Percentiles rank a stretch among this genome's conserved stretches.
These are phyloP conservation scores for Lagorchestes hirsutus DNA, from an alignment of 2,797 vertebrate genomes.

Conservation along the genomic window DNA sequence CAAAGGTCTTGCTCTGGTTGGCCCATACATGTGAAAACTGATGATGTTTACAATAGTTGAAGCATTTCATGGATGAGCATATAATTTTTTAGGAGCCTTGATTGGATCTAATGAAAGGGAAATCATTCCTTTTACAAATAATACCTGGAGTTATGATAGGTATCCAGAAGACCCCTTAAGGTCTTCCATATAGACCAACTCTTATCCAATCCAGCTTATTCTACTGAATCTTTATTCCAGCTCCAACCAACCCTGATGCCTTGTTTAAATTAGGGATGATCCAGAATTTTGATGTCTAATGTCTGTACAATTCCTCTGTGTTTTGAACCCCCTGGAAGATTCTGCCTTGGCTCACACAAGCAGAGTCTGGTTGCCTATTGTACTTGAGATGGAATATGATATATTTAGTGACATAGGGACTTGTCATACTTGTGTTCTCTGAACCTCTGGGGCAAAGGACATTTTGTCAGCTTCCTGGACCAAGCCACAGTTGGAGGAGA, in stretches of 20 bases:
- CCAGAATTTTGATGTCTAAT: conserved; percentile 36
- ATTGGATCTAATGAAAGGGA: background rate
- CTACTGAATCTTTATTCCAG: background rate
- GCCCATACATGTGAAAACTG: background rate
- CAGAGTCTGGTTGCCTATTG: conserved; percentile 30
- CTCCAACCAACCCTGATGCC: background rate
- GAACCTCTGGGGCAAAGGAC: conserved; percentile 26
- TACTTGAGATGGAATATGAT: conserved; percentile 55
- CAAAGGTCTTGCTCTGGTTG: background rate
- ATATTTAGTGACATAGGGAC: conserved; percentile 45
- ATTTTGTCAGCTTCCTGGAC: conserved; percentile 19
- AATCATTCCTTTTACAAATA: background rate
- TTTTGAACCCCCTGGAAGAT: conserved; percentile 42
- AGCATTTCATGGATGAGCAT: background rate
- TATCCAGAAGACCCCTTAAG: background rate
- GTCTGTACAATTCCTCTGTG: conserved; percentile 41
- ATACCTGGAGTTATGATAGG: background rate
- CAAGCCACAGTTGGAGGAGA: background rate
- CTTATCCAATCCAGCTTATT: background rate
- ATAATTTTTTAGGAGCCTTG: background rate
- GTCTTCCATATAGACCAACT: background rate
- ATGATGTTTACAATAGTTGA: conserved; percentile 40
- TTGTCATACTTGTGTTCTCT: conserved; percentile 37
- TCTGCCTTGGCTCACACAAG: conserved; percentile 42
- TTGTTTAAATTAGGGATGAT: conserved; percentile 33